Evolutionary conservation across 2,113 vertebrate genomes (phyloP).

Genomic region (Protomyctophum bolini): DNA sequence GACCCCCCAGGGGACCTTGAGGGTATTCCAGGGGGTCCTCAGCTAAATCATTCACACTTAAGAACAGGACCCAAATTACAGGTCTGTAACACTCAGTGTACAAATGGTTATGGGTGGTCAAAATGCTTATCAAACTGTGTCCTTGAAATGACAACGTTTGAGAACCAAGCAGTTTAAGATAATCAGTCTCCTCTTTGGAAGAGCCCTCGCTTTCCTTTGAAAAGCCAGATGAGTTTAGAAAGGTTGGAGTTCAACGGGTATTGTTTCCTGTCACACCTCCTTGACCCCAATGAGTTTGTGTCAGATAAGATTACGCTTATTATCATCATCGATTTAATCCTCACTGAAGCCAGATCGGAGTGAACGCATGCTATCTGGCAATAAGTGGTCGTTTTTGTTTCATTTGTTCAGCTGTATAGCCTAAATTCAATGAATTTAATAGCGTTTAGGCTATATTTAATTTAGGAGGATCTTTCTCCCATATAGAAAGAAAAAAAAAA

Average conservation of each 20-base stretch:
- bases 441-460: too few species aligned
- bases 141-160: too few species aligned
- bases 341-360: not conserved
- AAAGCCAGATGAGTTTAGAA: constrained; percentile 11
- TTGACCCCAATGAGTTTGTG: not conserved
- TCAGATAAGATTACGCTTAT: constrained; percentile 27
- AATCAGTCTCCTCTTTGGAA: constrained; percentile 50
- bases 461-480: too few species aligned
- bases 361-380: too few species aligned
- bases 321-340: not conserved
- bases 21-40: too few species aligned
- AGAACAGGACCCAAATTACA: too few species aligned
- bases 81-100: too few species aligned
- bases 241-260: constrained; percentile 33
- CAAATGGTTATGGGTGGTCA: too few species aligned
- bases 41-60: too few species aligned
- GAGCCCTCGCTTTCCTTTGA: constrained; percentile 44
- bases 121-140: too few species aligned
- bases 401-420: not conserved
- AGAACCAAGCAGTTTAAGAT: constrained; percentile 41
- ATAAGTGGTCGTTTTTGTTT: not conserved
- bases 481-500: too few species aligned
- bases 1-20: constrained; percentile 1
- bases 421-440: too few species aligned
- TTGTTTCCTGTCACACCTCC: constrained; percentile 39